These are phyloP conservation scores for Thera obeliscata DNA, from an alignment of 2,888 invertebrate genomes.

Conservation along the genomic window DNA sequence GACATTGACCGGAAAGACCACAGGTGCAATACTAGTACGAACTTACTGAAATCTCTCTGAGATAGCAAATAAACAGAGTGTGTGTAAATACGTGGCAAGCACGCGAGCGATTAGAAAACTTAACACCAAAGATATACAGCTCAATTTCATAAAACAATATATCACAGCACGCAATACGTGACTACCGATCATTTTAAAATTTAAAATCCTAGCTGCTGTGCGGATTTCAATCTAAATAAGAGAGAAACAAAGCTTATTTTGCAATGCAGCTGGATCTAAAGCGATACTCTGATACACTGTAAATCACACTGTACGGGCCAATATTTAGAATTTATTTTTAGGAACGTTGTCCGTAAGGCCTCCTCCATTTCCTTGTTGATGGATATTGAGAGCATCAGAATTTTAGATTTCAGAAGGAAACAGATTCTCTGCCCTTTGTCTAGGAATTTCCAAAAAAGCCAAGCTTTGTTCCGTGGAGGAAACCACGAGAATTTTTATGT, in stretches of 20 bases:
- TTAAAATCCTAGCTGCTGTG: neutral
- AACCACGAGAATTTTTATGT: no score
- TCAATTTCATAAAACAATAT: slow-evolving; percentile 1
- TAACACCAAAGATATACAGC: neutral
- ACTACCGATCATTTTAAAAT: neutral
- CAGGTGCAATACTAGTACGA: slow-evolving; percentile 5
- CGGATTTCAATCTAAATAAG: neutral
- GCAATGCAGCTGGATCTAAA: neutral
- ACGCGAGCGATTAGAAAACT: neutral
- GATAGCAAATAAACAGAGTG: neutral
- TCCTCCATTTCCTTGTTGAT: slow-evolving; percentile 37
- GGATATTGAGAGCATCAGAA: slow-evolving; percentile 14
- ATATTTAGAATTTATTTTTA: slow-evolving; percentile 49
- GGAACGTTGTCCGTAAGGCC: slow-evolving; percentile 26
- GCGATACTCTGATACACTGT: slow-evolving; percentile 16
- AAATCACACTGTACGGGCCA: slow-evolving; percentile 47
- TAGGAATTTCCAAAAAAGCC: neutral
- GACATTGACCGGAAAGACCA: slow-evolving; percentile 43
- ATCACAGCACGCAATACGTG: neutral
- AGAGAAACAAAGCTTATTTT: neutral
- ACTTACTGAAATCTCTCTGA: slow-evolving; percentile 3
- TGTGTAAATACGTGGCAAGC: neutral
- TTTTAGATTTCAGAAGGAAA: neutral
- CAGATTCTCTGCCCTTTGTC: neutral
- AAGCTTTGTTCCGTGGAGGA: no score